phyloP scores from a whole-genome alignment of 2,797 vertebrate genomes.

The Fringilla coelebs region DNA sequence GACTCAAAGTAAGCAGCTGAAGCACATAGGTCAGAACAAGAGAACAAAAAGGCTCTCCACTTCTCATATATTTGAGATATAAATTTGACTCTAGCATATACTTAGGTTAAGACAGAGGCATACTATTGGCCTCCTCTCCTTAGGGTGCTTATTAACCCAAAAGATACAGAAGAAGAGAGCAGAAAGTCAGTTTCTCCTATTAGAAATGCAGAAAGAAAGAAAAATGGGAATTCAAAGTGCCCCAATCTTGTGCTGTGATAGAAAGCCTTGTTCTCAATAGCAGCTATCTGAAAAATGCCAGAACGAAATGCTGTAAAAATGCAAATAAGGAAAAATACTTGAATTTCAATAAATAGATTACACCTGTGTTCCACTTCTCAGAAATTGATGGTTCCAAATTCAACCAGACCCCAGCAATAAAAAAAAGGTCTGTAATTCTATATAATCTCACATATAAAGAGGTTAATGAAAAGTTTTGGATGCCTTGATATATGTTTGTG shows the following conservation, averaged over 20 bases:
- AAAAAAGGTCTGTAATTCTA: background rate
- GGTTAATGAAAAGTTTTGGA: background rate
- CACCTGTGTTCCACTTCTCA: background rate
- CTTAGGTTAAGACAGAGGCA: background rate
- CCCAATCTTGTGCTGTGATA: background rate
- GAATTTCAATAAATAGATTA: background rate
- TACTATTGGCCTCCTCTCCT: background rate
- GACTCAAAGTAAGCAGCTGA: background rate
- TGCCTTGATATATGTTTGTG: background rate
- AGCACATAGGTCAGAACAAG: background rate
- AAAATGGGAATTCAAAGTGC: background rate
- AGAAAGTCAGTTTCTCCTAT: background rate
- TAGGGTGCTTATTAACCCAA: background rate
- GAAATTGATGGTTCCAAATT: background rate
- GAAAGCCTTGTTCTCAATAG: background rate
- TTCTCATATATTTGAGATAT: background rate
- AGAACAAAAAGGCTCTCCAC: background rate
- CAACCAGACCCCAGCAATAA: background rate
- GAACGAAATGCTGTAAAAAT: background rate
- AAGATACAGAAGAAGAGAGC: background rate
- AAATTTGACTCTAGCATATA: background rate
- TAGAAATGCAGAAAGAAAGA: background rate
- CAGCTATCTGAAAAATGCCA: background rate
- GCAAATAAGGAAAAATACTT: background rate
- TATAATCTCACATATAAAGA: background rate